These are phyloP conservation scores for Empidonax alnorum DNA, from an alignment of 2,113 vertebrate genomes.

Conservation along the genomic window DNA sequence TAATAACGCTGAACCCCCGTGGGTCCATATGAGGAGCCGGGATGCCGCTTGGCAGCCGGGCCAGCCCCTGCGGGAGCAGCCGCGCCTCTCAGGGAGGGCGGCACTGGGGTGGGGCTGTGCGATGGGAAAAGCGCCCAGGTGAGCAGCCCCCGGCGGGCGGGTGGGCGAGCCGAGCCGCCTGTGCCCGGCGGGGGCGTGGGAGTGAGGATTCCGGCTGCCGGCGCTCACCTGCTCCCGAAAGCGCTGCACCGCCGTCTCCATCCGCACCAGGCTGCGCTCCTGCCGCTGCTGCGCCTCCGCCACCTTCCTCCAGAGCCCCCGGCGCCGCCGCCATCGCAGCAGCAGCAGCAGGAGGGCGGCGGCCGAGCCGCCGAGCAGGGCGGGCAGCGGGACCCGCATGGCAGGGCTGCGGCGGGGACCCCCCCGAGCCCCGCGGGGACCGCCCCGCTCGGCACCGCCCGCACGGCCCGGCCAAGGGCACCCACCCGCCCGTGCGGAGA, in stretches of 20 bases:
- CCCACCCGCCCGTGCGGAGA: not conserved
- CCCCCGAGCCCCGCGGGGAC: not conserved
- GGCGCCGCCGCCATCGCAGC: constrained; percentile 17
- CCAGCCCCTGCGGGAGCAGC: not conserved
- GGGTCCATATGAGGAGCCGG: rapidly evolving
- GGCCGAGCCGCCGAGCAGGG: constrained; percentile 1
- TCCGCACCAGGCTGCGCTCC: constrained; percentile 34
- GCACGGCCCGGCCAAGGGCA: not conserved
- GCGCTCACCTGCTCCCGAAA: constrained; percentile 57
- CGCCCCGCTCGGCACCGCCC: not conserved
- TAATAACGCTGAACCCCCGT: rapidly evolving
- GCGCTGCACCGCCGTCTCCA: not conserved
- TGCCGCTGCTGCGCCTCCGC: constrained; percentile 15
- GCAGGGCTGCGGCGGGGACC: not conserved
- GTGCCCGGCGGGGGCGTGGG: too few species aligned
- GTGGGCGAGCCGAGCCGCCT: too few species aligned
- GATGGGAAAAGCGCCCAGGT: rapidly evolving
- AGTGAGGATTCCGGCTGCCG: not conserved
- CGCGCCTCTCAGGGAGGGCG: not conserved
- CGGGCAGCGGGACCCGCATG: not conserved
- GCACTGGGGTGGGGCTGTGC: rapidly evolving
- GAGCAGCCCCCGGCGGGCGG: not conserved
- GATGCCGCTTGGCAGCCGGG: not conserved
- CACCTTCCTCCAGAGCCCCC: constrained; percentile 26
- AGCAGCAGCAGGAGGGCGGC: constrained; percentile 23